These are phyloP conservation scores for Tachina lurida DNA, from an alignment of 2,888 invertebrate species.

Conservation along the genomic window DNA sequence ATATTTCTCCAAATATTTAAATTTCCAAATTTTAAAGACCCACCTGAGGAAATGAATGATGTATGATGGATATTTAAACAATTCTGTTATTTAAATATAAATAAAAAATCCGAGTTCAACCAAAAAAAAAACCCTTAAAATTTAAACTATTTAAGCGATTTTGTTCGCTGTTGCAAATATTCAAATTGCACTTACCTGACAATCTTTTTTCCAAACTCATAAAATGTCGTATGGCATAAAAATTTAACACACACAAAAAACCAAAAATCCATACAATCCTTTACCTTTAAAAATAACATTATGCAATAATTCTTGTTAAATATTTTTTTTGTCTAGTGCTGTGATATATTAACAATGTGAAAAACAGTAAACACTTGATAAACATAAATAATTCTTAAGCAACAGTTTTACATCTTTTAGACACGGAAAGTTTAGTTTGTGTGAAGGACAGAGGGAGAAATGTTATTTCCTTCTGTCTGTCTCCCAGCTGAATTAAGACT, in stretches of 20 bases:
- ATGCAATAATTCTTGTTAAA: conserved; percentile 53
- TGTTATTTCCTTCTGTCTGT: too few species aligned
- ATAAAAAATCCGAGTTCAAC: neutral
- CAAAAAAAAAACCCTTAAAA: neutral
- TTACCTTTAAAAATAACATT: conserved; percentile 25
- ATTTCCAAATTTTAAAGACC: too few species aligned
- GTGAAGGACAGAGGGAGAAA: too few species aligned
- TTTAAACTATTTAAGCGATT: neutral
- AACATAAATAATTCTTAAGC: neutral
- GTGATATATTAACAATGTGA: neutral
- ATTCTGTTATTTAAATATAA: too few species aligned
- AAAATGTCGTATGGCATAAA: neutral
- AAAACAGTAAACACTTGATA: conserved; percentile 16
- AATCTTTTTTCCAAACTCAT: neutral
- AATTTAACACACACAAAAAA: neutral
- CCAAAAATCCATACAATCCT: neutral
- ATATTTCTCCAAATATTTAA: too few species aligned
- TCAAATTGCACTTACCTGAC: conserved; percentile 19
- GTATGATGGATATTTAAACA: too few species aligned
- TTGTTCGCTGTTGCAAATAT: neutral
- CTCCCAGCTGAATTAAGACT: too few species aligned
- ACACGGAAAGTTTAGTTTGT: too few species aligned
- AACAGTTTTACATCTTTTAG: too few species aligned
- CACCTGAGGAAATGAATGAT: too few species aligned
- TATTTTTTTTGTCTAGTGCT: conserved; percentile 12